Base-by-base conservation (phyloP, 2,888 invertebrate genomes). In the Thymelicus lineola region DNA sequence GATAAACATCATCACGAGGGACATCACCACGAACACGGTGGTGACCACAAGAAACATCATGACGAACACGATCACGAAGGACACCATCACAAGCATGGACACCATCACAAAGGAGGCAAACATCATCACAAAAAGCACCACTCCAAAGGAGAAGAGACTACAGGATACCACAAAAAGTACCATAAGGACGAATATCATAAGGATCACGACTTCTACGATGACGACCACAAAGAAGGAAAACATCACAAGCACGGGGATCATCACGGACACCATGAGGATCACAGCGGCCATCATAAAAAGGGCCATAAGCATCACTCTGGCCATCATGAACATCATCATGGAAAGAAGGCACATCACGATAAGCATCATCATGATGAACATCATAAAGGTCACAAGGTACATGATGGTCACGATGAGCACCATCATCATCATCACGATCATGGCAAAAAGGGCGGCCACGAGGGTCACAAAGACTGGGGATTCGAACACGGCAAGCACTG, bases 171-270 rank as follows among this genome's bases (percentile, higher is more conserved):
- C 84, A 96, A 97, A 88, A 97, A 97, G 80, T 96, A 96, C 79
- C 97, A 97, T 86, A 97, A 98, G 85, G 97, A 97, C 82, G 97
- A 97, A 84, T 97, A 96, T 86, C 96, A 97, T 82, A 97, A 97
- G 86, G 96, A 97, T 80, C 97, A 97, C 85, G 97, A 97, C 93
- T 97, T 97, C 94, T 97, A 97, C 88, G 97, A 97, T 78, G 97
- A 97, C 83, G 96, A 96, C 82, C 97, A 97, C 87, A 97, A 97
- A 82, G 97, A 96, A 70, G 97, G 97, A 61, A 96, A 97, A 82
- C 97, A 97, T 83, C 95, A 96, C 84, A 97, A 97, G 81, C 96
- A 96, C 79, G 97, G 97, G 9, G 94, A 96, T 79, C 96, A 96
- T 84, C 96, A 97, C 81, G 96, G 96, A 69, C 96, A 97, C 81